Evolutionary conservation across 1,140 invertebrate genomes (phyloP).

Genomic region (Penaeus chinensis): DNA sequence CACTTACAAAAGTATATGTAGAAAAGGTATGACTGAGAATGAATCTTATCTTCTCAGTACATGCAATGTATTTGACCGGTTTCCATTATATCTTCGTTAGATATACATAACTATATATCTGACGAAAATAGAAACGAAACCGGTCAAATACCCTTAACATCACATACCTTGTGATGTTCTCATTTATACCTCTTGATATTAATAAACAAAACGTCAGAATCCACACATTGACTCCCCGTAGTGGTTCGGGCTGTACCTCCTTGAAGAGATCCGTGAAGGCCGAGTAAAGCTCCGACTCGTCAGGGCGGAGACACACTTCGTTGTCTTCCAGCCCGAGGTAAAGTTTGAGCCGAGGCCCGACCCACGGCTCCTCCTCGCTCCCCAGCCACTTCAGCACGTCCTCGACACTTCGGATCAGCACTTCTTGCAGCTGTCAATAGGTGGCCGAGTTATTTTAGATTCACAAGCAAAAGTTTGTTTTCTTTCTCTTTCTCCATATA

Average conservation of each 20-base stretch:
- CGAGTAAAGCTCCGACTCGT: constrained; percentile 42
- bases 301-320: constrained; percentile 45
- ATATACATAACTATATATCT: too few species aligned
- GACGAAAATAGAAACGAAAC: too few species aligned
- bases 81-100: too few species aligned
- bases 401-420: constrained; percentile 52
- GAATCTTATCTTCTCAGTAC: too few species aligned
- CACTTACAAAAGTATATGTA: background rate
- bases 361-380: constrained; percentile 60
- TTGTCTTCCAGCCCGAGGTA: constrained; percentile 56
- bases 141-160: too few species aligned
- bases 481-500: too few species aligned
- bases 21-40: too few species aligned
- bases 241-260: constrained; percentile 25
- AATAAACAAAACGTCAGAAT: background rate
- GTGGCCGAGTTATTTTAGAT: too few species aligned
- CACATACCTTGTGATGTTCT: too few species aligned
- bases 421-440: constrained; percentile 43
- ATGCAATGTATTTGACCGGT: too few species aligned
- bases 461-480: too few species aligned
- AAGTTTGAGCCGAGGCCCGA: constrained; percentile 54
- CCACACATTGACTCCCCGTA: background rate
- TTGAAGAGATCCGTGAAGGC: constrained; percentile 56
- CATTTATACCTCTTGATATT: background rate
- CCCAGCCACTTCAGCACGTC: constrained; percentile 49